Conservation (phyloP, 2,797 vertebrate species). For the Periophthalmus magnuspinnatus region DNA sequence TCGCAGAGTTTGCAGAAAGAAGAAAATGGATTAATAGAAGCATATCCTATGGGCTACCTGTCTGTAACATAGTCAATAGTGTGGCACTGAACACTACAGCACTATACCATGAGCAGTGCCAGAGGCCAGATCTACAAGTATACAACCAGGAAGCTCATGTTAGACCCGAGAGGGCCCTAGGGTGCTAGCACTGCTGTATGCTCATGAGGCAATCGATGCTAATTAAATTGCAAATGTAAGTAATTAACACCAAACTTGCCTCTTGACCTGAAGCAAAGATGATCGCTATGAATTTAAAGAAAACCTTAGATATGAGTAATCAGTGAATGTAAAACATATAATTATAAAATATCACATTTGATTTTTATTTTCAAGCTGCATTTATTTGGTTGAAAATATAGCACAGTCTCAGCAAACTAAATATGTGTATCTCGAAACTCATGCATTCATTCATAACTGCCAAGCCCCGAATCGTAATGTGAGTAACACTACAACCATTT, state of each 20-base stretch:
- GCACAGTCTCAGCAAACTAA: background rate
- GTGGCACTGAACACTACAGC: background rate
- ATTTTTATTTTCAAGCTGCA: background rate
- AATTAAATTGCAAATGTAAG: slow-evolving; percentile 73
- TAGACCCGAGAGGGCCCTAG: slow-evolving; percentile 39
- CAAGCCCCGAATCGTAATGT: background rate
- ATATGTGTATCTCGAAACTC: background rate
- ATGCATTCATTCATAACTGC: background rate
- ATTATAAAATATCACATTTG: background rate
- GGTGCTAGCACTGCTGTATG: slow-evolving; percentile 49
- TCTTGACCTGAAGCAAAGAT: slow-evolving; percentile 46
- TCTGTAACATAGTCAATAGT: slow-evolving; percentile 21
- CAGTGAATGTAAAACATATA: background rate
- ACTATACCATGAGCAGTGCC: background rate
- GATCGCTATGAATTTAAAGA: slow-evolving; percentile 39
- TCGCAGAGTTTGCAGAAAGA: slow-evolving; percentile 72
- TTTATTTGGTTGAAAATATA: no score
- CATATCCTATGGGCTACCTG: slow-evolving; percentile 49
- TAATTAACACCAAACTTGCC: slow-evolving; percentile 72
- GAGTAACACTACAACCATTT: background rate
- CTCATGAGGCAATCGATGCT: slow-evolving; percentile 62
- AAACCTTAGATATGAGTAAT: slow-evolving; percentile 23
- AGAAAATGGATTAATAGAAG: slow-evolving; percentile 74
- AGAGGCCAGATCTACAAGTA: slow-evolving; percentile 30
- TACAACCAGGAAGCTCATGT: slow-evolving; percentile 31